Base-by-base conservation (phyloP, 2,888 invertebrate genomes). In the Escarpia spicata region DNA sequence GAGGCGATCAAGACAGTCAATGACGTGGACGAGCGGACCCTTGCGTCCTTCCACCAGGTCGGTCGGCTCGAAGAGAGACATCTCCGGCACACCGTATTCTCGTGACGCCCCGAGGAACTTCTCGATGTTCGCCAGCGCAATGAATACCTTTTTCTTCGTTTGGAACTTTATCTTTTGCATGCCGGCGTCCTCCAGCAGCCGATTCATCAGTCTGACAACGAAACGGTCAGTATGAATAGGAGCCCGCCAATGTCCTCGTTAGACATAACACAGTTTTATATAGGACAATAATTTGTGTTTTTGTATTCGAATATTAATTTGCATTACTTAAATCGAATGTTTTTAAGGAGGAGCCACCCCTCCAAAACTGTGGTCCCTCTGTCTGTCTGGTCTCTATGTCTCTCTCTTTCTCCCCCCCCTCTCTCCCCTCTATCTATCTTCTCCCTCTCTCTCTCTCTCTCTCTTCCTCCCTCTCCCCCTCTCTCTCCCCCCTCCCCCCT, bases 41-140 rank as follows among this genome's bases (percentile, higher is more conserved):
- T 96, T 96, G 90, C 95, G 93, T 19, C 95, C 94, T 92, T 96
- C 96, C 94, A 95, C 95, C 93, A 96, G 94, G 93, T 96, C 96
- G 60, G 94, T 93, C 19, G 93, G 94, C 93, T 95, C 95, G 94
- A 96, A 96, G 9, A 95, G 94, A 90, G 95, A 95, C 94, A 95
- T 95, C 92, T 95, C 93, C 90, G 95, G 95, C 3, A 96, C 44
- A 31, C 96, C 96, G 93, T 95, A 96, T 15, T 93, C 93, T 43
- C 93, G 92, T 37, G 93, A 93, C 75, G 91, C 96, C 93, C 95
- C 95, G 94, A 95, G 95, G 94, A 95, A 96, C 92, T 94, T 94
- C 92, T 96, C 96, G 92, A 96, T 95, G 94, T 96, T 96, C 93
- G 95, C 95, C 95, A 95, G 95, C 89, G 95, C 95, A 91, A 95